Conservation (phyloP, 2,797 vertebrate genomes). For the Spheniscus humboldti region DNA sequence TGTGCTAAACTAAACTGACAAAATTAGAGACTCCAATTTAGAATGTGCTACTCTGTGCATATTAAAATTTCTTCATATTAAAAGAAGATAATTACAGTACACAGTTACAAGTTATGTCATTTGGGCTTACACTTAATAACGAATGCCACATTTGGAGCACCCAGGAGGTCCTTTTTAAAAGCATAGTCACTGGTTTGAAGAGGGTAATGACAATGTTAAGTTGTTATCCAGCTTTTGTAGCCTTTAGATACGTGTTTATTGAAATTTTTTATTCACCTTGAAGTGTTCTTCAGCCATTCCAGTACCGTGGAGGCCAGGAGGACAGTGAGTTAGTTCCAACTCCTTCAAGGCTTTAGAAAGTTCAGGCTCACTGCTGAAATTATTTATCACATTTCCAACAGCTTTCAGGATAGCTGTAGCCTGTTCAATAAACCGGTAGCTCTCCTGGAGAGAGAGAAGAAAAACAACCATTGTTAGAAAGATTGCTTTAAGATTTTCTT, state of each 20-base stretch:
- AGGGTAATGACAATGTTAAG: neutral
- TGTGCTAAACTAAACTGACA: neutral
- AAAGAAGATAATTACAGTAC: neutral
- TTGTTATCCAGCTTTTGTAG: neutral
- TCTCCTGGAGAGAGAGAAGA: slow-evolving; percentile 79
- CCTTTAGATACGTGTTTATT: neutral
- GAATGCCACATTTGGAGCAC: neutral
- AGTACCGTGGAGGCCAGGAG: slow-evolving; percentile 47
- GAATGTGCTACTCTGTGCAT: neutral
- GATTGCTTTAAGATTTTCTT: neutral
- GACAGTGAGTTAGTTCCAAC: slow-evolving; percentile 72
- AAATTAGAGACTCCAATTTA: neutral
- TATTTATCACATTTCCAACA: slow-evolving; percentile 78
- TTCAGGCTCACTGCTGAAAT: slow-evolving; percentile 73
- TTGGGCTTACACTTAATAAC: neutral
- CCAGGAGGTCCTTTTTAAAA: neutral
- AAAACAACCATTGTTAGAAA: neutral
- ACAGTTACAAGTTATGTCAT: neutral
- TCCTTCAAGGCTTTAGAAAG: slow-evolving; percentile 67
- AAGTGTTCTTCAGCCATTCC: slow-evolving; percentile 64
- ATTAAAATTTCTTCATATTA: neutral
- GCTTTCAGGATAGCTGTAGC: slow-evolving; percentile 77
- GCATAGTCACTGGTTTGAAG: neutral
- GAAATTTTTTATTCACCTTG: slow-evolving; percentile 69
- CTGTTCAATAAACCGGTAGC: slow-evolving; percentile 80